Conservation (phyloP, 2,113 vertebrate genomes). For the Nettapus auritus region DNA sequence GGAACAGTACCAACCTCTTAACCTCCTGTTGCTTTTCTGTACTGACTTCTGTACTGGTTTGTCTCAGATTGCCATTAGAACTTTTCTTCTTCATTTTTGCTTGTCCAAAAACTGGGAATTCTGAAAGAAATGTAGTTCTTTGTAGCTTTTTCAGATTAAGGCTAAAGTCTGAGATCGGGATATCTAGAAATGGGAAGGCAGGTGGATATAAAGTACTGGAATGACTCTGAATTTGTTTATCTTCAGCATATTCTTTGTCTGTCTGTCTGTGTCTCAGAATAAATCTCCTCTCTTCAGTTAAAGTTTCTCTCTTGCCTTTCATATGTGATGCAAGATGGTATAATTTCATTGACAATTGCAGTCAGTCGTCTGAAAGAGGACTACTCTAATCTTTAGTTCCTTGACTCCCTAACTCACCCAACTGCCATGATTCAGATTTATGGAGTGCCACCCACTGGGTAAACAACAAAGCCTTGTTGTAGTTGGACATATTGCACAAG, state of each 20-base stretch:
- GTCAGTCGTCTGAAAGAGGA: not conserved
- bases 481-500: not conserved
- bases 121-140: not conserved
- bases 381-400: not conserved
- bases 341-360: not conserved
- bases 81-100: not conserved
- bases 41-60: not conserved
- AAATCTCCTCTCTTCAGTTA: not conserved
- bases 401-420: not conserved
- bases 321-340: not conserved
- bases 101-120: not conserved
- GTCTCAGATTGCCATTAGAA: not conserved
- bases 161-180: fast-evolving
- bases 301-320: not conserved
- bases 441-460: constrained; percentile 20
- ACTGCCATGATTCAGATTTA: not conserved
- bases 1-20: not conserved
- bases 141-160: not conserved
- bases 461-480: not conserved
- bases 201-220: fast-evolving
- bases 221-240: not conserved
- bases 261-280: not conserved
- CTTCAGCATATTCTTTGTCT: not conserved
- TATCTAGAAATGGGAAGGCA: not conserved
- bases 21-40: not conserved